These are phyloP conservation scores for Trigoniulus corallinus DNA, from an alignment of 1,140 invertebrate species.

Conservation along the genomic window DNA sequence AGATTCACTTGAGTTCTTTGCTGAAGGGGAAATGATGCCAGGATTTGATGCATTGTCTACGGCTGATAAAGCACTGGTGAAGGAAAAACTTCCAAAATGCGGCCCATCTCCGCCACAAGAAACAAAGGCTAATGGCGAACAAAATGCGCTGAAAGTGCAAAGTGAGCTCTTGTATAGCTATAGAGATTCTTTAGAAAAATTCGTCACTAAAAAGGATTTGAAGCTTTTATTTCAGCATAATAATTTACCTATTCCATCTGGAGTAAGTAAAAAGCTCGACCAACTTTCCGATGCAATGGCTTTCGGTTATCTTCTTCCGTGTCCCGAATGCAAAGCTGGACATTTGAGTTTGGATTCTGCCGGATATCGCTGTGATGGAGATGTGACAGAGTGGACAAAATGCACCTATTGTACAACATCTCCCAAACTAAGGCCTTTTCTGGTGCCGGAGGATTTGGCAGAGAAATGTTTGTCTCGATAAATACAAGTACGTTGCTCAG, in stretches of 20 bases:
- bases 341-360: no score
- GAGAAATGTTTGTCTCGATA: constrained; percentile 40
- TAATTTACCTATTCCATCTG: constrained; percentile 43
- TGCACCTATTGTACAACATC: constrained; percentile 53
- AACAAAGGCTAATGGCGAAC: constrained; percentile 11
- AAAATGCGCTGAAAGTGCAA: constrained; percentile 40
- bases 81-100: constrained; percentile 44
- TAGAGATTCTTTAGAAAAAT: constrained; percentile 35
- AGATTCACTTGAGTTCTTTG: constrained; percentile 55
- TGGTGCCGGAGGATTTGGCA: constrained; percentile 47
- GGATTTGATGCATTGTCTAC: constrained; percentile 54
- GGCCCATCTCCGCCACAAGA: constrained; percentile 14
- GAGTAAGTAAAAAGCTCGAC: constrained; percentile 45
- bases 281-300: constrained; percentile 61
- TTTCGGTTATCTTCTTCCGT: constrained; percentile 67
- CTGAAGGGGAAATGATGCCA: constrained; percentile 46
- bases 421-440: constrained; percentile 55
- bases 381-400: constrained; percentile 71
- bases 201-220: constrained; percentile 36
- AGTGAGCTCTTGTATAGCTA: constrained; percentile 56
- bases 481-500: constrained; percentile 46
- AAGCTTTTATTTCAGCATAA: constrained; percentile 50
- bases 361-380: constrained; percentile 63
- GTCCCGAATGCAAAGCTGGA: constrained; percentile 59
- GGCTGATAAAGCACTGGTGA: constrained; percentile 54